Evolutionary conservation across 2,113 vertebrate species (phyloP).

Genomic region (Regulus satrapa): DNA sequence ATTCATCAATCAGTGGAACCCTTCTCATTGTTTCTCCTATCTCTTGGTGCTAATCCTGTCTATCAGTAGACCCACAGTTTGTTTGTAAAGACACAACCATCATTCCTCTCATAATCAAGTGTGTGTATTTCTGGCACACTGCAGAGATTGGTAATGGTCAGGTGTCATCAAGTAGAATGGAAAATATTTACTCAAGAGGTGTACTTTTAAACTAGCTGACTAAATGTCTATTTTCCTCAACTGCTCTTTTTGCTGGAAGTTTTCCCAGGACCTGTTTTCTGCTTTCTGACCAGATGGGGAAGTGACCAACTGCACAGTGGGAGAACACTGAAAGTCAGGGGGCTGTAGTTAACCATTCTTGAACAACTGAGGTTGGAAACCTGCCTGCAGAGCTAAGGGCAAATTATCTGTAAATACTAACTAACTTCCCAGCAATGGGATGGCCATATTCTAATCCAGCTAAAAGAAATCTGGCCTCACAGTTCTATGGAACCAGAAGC

Average conservation of each 20-base stretch:
- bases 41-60: no score
- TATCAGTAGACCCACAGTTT: no score
- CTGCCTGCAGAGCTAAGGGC: neutral
- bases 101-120: no score
- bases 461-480: neutral
- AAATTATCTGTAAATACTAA: neutral
- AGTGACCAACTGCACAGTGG: neutral
- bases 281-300: neutral
- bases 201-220: neutral
- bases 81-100: no score
- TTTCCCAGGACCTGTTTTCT: neutral
- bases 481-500: neutral
- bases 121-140: neutral
- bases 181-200: neutral
- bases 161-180: neutral
- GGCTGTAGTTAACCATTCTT: neutral
- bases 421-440: neutral
- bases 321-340: neutral
- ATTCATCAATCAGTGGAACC: no score
- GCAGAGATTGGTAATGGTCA: neutral
- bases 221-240: neutral
- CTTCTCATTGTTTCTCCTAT: no score
- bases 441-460: neutral
- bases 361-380: neutral
- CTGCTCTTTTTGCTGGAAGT: neutral